phyloP scores from a whole-genome alignment of 2,113 vertebrate genomes.

The Etheostoma cragini region DNA sequence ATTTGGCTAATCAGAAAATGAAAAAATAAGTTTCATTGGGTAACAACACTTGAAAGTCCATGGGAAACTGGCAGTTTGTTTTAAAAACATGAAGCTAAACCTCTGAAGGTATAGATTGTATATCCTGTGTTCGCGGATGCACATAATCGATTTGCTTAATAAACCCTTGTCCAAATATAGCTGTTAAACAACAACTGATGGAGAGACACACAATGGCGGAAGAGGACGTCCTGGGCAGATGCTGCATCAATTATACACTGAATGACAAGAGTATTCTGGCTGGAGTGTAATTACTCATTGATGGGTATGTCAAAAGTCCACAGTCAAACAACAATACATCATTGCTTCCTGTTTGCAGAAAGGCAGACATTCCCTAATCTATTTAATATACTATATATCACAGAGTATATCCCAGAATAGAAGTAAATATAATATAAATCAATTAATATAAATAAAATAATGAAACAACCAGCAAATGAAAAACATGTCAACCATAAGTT shows the following conservation, averaged over 20 bases:
- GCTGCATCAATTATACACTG: constrained; percentile 39
- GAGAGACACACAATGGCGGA: constrained; percentile 1
- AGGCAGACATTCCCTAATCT: not conserved
- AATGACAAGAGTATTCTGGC: constrained; percentile 31
- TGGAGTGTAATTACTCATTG: constrained; percentile 43
- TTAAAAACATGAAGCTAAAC: not conserved
- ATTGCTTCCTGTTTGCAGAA: not conserved
- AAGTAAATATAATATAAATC: not conserved
- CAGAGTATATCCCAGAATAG: not conserved
- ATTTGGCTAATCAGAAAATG: not conserved
- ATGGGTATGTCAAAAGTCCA: constrained; percentile 46
- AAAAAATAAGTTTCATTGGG: not conserved
- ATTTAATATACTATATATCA: not conserved
- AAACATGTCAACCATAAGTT: constrained; percentile 5
- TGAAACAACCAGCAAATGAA: constrained; percentile 18
- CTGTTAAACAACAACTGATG: not conserved
- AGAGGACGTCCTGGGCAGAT: constrained; percentile 29
- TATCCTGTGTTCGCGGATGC: not conserved
- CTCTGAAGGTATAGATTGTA: constrained; percentile 5
- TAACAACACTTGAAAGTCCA: not conserved
- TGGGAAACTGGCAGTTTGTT: constrained; percentile 3
- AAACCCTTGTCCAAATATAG: constrained; percentile 5
- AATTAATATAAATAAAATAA: not conserved
- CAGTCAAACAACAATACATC: constrained; percentile 27
- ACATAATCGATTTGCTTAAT: not conserved